Base-by-base conservation (phyloP, 2,113 vertebrate species). In the Cyrtonyx montezumae region DNA sequence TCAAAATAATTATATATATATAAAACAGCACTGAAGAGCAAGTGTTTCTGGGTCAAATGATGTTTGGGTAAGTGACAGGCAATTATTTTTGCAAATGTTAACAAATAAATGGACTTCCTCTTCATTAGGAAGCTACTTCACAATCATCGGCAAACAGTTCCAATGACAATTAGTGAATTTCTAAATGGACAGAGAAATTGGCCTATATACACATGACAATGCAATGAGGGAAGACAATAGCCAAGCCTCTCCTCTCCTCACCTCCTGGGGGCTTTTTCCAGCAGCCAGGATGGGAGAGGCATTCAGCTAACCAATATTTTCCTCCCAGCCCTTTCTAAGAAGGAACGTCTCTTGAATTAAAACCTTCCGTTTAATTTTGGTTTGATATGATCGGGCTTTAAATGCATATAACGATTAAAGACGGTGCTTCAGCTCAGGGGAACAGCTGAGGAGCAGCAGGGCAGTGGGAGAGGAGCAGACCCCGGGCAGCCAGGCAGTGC, bases 71-170 rank as follows among this genome's bases (percentile, higher is more conserved):
- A 96, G 82, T 90, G 94, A 95, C 94, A 94, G 94, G 95, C 87
- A 96, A 94, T 96, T 94, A 95, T 94, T 94, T 88, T 90, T 1
- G 0, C 69, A 94, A 94, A 94, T 71, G 94, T 51, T 95, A 95
- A 94, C 1, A 48, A 91, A 94, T 83, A 95, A 93, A 96, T 88
- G 93, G 93, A 85, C 90, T 93, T 96, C 79, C 93, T 94, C 94
- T 95, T 91, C 94, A 84, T 95, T 95, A 95, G 2, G 2, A 70
- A 94, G 93, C 82, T 66, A 80, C 91, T 95, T 95, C 91, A 92
- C 78, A 91, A 85, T 70, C 26, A 2, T 83, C 93, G 83, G 94
- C 76, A 94, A 94, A 94, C 56, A 88, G 82, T 79, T 66, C 76
- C 82, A 75, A 82, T 78, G 93, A 86, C 79, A 96, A 96, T 95